Percentiles rank a stretch among this genome's conserved stretches.
These are phyloP conservation scores for Phalera bucephala DNA, from an alignment of 2,888 invertebrate species.

Conservation along the genomic window DNA sequence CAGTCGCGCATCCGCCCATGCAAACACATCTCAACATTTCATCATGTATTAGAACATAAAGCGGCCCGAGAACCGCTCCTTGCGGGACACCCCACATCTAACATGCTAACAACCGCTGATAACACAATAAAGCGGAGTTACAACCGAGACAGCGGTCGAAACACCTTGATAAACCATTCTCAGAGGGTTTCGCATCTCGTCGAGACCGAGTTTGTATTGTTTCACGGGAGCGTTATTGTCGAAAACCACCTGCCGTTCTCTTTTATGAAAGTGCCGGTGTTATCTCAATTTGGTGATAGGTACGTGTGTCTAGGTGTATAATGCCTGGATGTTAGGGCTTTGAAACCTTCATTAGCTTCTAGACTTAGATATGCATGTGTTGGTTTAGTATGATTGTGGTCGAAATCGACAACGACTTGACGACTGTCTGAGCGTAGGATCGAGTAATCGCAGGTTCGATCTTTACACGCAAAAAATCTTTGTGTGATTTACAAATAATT, in stretches of 20 bases:
- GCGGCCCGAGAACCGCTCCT: slow-evolving; percentile 32
- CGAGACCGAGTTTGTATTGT: slow-evolving; percentile 26
- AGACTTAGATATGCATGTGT: not conserved
- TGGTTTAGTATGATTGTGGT: not conserved
- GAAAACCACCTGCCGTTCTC: slow-evolving; percentile 31
- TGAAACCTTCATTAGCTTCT: not conserved
- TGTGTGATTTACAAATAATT: too few relatives aligned
- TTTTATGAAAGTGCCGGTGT: slow-evolving; percentile 30
- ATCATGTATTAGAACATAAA: slow-evolving; percentile 34
- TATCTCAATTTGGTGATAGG: slow-evolving; percentile 37
- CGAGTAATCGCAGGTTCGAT: too few relatives aligned
- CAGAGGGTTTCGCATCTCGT: slow-evolving; percentile 20
- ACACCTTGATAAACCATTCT: slow-evolving; percentile 35
- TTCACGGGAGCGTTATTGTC: slow-evolving; percentile 32
- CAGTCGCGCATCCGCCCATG: not conserved
- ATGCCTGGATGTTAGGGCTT: slow-evolving; percentile 25
- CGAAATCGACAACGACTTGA: too few relatives aligned
- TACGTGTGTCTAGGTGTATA: slow-evolving; percentile 23
- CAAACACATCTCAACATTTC: slow-evolving; percentile 7
- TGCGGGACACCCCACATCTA: slow-evolving; percentile 28
- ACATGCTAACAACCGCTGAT: slow-evolving; percentile 30
- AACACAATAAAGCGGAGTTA: slow-evolving; percentile 35
- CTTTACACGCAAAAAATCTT: too few relatives aligned
- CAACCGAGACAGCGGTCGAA: slow-evolving; percentile 28
- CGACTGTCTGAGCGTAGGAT: too few relatives aligned